Evolutionary conservation across 2,113 vertebrate genomes (phyloP).

Genomic region (Ondatra zibethicus): DNA sequence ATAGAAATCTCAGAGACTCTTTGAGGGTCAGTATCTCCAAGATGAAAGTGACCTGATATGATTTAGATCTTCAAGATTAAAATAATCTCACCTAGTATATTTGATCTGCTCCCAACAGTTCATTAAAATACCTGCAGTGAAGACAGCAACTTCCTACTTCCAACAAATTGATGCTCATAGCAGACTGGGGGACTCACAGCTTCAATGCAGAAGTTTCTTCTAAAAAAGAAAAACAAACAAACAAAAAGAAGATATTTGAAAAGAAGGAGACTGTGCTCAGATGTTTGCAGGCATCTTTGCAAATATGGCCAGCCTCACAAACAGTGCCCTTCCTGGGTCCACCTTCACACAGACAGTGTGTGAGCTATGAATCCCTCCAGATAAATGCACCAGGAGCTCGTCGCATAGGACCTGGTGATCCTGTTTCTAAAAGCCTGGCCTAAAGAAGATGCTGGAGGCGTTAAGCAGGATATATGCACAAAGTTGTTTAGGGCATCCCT

Average conservation of each 20-base stretch:
- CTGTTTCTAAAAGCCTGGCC: background rate
- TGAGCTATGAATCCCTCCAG: background rate
- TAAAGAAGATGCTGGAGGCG: background rate
- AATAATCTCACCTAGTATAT: conserved; percentile 11
- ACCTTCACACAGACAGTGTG: background rate
- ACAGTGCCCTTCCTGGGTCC: background rate
- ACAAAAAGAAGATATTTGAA: background rate
- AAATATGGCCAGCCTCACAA: background rate
- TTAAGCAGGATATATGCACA: background rate
- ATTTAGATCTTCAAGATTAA: conserved; percentile 2
- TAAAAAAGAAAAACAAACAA: background rate
- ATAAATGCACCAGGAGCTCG: background rate
- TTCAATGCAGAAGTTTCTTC: background rate
- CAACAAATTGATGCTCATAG: background rate
- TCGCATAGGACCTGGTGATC: background rate
- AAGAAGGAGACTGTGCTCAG: background rate
- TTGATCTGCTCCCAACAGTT: background rate
- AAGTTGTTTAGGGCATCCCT: background rate
- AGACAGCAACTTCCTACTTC: background rate
- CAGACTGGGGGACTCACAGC: background rate
- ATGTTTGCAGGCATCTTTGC: background rate
- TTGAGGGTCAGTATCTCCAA: background rate
- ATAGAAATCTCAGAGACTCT: background rate
- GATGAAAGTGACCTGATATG: background rate
- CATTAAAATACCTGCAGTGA: background rate